Evolutionary conservation across 2,888 invertebrate genomes (phyloP).

Genomic region (Andrena bicolor): DNA sequence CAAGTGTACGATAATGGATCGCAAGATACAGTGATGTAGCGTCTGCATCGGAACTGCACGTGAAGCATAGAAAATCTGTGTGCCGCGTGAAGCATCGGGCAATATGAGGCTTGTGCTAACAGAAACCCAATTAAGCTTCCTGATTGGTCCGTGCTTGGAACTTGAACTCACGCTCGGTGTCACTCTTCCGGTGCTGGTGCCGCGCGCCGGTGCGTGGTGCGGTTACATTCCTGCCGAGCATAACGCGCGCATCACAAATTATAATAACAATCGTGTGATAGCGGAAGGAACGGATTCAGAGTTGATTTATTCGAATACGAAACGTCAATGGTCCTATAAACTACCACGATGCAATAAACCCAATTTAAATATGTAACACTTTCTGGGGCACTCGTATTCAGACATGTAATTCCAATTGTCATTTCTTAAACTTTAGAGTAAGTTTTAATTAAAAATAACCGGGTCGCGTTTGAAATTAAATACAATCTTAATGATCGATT

Average conservation of each 20-base stretch:
- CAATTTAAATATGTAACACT: too few species aligned
- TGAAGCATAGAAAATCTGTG: slow-evolving; percentile 28
- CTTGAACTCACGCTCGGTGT: slow-evolving; percentile 53
- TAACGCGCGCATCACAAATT: slow-evolving; percentile 15
- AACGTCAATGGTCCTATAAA: neutral
- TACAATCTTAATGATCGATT: too few species aligned
- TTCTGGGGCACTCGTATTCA: neutral
- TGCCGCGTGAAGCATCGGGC: slow-evolving; percentile 23
- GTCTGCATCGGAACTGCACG: neutral
- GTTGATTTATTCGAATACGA: slow-evolving; percentile 11
- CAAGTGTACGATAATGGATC: too few species aligned
- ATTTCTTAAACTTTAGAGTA: too few species aligned
- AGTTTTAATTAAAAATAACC: too few species aligned
- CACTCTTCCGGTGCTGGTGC: slow-evolving; percentile 33
- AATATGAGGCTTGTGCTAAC: slow-evolving; percentile 46
- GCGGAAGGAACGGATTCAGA: neutral
- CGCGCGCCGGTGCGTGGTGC: neutral
- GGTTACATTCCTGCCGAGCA: slow-evolving; percentile 6
- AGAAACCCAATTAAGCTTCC: slow-evolving; percentile 67
- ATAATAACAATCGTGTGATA: slow-evolving; percentile 38
- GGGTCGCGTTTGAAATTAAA: too few species aligned
- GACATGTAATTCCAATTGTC: too few species aligned
- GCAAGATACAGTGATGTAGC: neutral
- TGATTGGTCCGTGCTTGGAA: slow-evolving; percentile 62
- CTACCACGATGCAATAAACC: neutral